Base-by-base conservation (phyloP, 1,140 invertebrate genomes). In the Drosophila funebris region DNA sequence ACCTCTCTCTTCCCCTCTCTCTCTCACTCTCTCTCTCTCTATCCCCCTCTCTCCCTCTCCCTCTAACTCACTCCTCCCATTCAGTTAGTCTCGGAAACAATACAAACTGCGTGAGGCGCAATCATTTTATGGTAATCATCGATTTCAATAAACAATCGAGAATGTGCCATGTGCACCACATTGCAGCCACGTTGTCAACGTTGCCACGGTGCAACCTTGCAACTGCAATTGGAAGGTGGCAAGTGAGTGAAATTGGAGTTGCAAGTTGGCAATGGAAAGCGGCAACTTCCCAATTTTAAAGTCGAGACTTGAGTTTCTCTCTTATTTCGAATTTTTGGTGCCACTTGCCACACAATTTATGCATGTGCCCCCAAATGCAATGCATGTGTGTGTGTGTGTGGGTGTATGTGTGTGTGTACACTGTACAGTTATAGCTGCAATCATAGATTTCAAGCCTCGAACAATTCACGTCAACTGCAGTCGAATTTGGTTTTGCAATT, bases 381-480 rank as follows among this genome's bases (percentile, higher is more conserved):
- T 63, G 50, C 9, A 13, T 8, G 16, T 20, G 29, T 61, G 36
- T 31, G 18, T 3, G 11, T 14, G 41, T 9, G 41, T 16, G 41
- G 37, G 18, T 56, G 41, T 43, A 41, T 61, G 58, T 39, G 41
- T 41, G 41, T 43, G 29, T 70, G 53, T 74, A 52, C 50, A 37
- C 54, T 64, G 64, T 57, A 31, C 82, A 78, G 82, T 78, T 87
- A 85, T 85, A 78, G 83, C 82, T 78, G 82, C 82, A 85, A 85
- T 85, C 82, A 82, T 85, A 85, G 82, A 85, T 85, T 85, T 85
- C 82, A 78, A 78, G 71, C 68, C 68, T 79, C 73, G 82, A 82
- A 85, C 82, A 87, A 85, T 82, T 85, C 78, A 85, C 68, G 82
- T 85, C 82, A 85, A 85, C 71, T 87, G 82, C 82, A 85, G 78